Conservation (phyloP, 2,113 vertebrate genomes). For the Progne subis region DNA sequence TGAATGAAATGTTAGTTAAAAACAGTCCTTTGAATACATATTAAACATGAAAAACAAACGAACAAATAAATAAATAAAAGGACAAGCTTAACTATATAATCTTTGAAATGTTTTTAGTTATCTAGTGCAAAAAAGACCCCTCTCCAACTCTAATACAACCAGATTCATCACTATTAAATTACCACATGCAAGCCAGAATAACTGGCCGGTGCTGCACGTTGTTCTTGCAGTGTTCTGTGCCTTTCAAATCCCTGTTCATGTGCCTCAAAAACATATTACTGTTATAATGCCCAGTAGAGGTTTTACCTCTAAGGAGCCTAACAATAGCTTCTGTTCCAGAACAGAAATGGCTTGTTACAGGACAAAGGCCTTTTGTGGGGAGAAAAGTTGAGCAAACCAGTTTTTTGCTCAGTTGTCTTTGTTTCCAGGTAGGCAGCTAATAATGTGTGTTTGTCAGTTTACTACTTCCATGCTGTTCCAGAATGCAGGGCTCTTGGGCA, state of each 20-base stretch:
- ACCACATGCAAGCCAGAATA: not conserved
- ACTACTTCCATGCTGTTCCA: constrained; percentile 51
- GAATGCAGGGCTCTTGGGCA: constrained; percentile 28
- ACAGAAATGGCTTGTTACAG: constrained; percentile 42
- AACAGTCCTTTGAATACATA: not conserved
- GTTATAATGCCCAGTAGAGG: constrained; percentile 7
- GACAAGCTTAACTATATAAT: not conserved
- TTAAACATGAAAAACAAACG: not conserved
- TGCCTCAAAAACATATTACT: constrained; percentile 3
- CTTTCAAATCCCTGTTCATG: constrained; percentile 9
- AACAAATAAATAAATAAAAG: not conserved
- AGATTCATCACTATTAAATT: not conserved
- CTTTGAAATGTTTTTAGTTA: not conserved
- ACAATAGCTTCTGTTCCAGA: constrained; percentile 71
- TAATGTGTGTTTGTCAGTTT: constrained; percentile 55
- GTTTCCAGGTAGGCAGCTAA: constrained; percentile 63
- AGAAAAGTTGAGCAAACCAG: constrained; percentile 59
- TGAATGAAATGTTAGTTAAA: not conserved
- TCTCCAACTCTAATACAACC: not conserved
- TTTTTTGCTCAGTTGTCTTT: constrained; percentile 65
- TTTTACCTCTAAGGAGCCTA: constrained; percentile 52
- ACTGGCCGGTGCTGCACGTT: not conserved
- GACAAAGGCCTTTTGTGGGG: constrained; percentile 56
- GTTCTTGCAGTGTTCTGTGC: not conserved
- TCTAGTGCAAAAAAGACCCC: not conserved